phyloP scores from a whole-genome alignment of 2,797 vertebrate species.

The Sebastes elongatus region DNA sequence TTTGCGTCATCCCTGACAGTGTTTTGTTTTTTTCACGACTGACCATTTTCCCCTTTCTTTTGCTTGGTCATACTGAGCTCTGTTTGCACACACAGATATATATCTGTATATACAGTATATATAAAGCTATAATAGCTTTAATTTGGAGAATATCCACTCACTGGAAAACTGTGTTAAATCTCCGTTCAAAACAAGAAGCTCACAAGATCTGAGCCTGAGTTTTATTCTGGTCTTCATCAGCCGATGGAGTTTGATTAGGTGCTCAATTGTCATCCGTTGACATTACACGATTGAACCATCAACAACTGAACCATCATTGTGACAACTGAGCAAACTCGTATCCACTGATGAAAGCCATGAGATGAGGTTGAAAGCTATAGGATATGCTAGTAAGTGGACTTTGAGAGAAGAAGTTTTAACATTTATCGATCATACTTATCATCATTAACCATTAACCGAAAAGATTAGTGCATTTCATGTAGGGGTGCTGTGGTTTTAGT shows the following conservation, averaged over 20 bases:
- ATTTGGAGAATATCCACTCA: neutral
- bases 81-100: neutral
- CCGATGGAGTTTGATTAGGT: neutral
- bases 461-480: no score
- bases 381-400: neutral
- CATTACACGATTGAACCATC: neutral
- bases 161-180: neutral
- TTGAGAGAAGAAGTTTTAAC: no score
- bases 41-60: neutral
- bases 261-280: neutral
- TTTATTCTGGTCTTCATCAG: neutral
- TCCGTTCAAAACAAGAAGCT: neutral
- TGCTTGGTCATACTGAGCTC: neutral
- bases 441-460: fast-evolving
- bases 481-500: no score
- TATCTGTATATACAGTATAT: no score
- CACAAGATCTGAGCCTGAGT: no score
- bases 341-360: neutral
- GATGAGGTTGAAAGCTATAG: neutral
- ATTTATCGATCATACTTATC: no score
- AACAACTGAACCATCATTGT: neutral
- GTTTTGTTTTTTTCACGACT: neutral
- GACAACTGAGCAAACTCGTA: neutral
- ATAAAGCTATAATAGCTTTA: neutral
- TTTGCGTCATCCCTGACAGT: slow-evolving; percentile 21